phyloP scores from a whole-genome alignment of 2,797 vertebrate species.

The Sebastes flavidus region DNA sequence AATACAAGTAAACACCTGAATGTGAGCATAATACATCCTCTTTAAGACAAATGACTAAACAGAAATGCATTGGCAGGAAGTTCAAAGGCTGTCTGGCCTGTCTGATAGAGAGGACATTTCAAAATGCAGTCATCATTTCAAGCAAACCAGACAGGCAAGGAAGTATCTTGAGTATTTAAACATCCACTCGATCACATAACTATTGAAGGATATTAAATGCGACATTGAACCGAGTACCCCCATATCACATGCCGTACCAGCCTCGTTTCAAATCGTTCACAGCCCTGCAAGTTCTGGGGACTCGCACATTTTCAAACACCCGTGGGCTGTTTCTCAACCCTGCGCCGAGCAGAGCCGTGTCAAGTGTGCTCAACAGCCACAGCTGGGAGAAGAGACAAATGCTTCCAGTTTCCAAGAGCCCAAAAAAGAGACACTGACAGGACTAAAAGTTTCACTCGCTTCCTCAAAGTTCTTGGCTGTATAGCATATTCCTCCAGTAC shows the following conservation, averaged over 20 bases:
- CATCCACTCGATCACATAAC: neutral
- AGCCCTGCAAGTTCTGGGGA: slow-evolving; percentile 19
- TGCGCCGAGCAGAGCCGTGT: slow-evolving; percentile 20
- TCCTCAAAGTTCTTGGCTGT: slow-evolving; percentile 12
- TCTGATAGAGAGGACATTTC: neutral
- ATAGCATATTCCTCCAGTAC: neutral
- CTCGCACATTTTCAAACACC: slow-evolving; percentile 32
- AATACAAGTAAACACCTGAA: too few species aligned
- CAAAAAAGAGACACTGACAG: slow-evolving; percentile 19
- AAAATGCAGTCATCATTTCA: neutral
- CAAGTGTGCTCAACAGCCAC: slow-evolving; percentile 39
- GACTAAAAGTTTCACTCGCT: neutral
- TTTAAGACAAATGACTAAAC: neutral
- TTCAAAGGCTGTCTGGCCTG: too few species aligned
- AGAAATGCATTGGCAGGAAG: neutral
- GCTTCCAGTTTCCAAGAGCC: slow-evolving; percentile 1
- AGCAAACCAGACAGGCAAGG: neutral
- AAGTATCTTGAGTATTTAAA: neutral
- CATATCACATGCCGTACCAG: slow-evolving; percentile 15
- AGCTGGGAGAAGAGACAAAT: slow-evolving; percentile 41
- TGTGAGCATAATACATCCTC: too few species aligned
- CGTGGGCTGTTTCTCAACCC: slow-evolving; percentile 37
- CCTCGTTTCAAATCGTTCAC: slow-evolving; percentile 25
- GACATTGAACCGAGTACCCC: slow-evolving; percentile 16
- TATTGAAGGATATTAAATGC: slow-evolving; percentile 13